Conservation (phyloP, 2,797 vertebrate genomes). For the Distichodus sexfasciatus region DNA sequence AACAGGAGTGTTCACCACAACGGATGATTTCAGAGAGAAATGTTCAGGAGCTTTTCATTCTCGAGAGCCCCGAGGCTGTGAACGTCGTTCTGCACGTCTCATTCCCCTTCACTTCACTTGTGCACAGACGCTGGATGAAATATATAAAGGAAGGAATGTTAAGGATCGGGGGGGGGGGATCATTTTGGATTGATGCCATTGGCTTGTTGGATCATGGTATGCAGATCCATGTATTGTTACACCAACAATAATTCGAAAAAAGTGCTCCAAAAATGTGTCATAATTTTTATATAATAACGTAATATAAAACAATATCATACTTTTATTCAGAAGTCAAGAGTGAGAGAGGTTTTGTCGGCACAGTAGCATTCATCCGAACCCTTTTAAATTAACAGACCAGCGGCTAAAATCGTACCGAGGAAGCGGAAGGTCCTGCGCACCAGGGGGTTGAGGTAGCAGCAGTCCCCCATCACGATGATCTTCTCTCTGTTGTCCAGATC, state of each 20-base stretch:
- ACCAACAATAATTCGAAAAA: too few relatives aligned
- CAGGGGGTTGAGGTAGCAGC: slow-evolving; percentile 93
- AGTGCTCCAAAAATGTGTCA: too few relatives aligned
- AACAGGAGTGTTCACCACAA: neutral
- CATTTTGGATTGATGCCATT: too few relatives aligned
- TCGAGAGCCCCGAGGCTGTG: neutral
- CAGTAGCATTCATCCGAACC: too few relatives aligned
- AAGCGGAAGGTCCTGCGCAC: slow-evolving; percentile 89
- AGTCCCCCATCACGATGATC: slow-evolving; percentile 89
- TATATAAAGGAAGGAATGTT: neutral
- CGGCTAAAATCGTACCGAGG: slow-evolving; percentile 85
- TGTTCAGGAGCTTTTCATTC: neutral
- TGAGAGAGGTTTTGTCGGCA: too few relatives aligned
- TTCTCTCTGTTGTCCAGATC: slow-evolving; percentile 91
- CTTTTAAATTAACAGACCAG: too few relatives aligned
- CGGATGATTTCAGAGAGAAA: neutral
- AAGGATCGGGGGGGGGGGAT: too few relatives aligned
- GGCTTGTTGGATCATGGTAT: too few relatives aligned
- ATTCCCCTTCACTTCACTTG: neutral
- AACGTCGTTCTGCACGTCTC: neutral
- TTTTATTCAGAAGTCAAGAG: too few relatives aligned
- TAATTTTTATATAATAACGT: too few relatives aligned
- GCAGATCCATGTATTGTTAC: too few relatives aligned
- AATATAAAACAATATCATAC: too few relatives aligned
- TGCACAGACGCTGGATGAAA: neutral